phyloP scores from a whole-genome alignment of 2,888 invertebrate species.

The Coronaproctus castanopsis region DNA sequence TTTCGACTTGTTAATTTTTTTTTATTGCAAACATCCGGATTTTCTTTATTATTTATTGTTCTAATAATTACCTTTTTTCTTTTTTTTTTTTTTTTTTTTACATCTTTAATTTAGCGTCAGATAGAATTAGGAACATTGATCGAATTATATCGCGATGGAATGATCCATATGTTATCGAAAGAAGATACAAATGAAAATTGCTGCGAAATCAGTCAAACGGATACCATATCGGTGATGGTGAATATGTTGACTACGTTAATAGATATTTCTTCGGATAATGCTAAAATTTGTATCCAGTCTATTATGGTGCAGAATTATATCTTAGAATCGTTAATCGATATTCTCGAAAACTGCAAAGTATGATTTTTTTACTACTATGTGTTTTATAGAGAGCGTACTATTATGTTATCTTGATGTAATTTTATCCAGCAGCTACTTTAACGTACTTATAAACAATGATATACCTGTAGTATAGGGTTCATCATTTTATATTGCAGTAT shows the following conservation, averaged over 20 bases:
- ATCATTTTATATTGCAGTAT: too few relatives aligned
- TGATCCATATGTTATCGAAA: constrained; percentile 3
- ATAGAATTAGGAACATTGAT: constrained; percentile 32
- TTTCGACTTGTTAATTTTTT: too few relatives aligned
- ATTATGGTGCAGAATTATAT: constrained; percentile 12
- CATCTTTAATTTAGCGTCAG: constrained; percentile 37
- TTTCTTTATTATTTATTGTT: too few relatives aligned
- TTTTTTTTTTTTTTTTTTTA: too few relatives aligned
- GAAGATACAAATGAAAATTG: background rate
- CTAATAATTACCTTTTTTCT: too few relatives aligned
- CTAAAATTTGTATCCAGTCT: background rate
- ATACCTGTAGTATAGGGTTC: too few relatives aligned
- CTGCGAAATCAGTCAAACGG: background rate
- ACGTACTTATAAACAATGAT: too few relatives aligned
- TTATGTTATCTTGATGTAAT: too few relatives aligned
- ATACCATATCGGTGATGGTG: constrained; percentile 4
- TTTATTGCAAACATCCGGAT: too few relatives aligned
- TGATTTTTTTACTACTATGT: background rate
- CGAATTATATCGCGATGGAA: constrained; percentile 22
- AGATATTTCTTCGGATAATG: constrained; percentile 3
- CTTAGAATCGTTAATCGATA: constrained; percentile 8
- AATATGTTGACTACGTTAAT: constrained; percentile 9
- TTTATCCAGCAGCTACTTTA: too few relatives aligned
- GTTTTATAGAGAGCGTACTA: too few relatives aligned
- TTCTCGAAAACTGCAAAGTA: constrained; percentile 9